A percentile compares a stretch with the other conserved stretches of the same genome.
Conservation (phyloP, 2,113 vertebrate species). For the Larimichthys polyactis region DNA sequence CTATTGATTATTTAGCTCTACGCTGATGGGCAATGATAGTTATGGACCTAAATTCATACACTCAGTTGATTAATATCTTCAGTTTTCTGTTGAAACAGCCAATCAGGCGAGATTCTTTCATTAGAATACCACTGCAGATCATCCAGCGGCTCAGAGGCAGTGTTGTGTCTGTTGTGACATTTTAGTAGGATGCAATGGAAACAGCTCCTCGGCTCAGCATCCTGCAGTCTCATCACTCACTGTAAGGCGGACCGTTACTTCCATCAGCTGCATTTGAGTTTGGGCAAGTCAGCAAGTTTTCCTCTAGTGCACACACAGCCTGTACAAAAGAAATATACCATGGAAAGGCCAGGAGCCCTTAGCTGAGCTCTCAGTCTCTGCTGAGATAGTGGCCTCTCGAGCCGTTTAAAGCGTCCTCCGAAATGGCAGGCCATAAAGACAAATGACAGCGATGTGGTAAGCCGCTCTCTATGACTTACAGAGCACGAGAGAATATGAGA, state of each 20-base stretch:
- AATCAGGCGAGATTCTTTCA: conserved; percentile 21
- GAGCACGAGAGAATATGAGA: conserved; percentile 36
- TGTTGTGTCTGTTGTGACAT: conserved; percentile 67
- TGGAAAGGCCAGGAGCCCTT: conserved; percentile 57
- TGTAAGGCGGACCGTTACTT: conserved; percentile 81
- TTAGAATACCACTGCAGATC: conserved; percentile 8
- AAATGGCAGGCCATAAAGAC: conserved; percentile 69
- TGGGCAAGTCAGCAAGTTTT: conserved; percentile 83
- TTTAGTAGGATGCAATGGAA: conserved; percentile 72
- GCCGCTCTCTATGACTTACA: conserved; percentile 46
- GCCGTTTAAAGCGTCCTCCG: conserved; percentile 59
- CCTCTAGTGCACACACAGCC: conserved; percentile 69
- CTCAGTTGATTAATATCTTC: conserved; percentile 65
- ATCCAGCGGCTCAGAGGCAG: conserved; percentile 38
- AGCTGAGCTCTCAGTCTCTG: conserved; percentile 58
- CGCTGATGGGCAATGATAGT: conserved; percentile 73
- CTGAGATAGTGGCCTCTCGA: conserved; percentile 67
- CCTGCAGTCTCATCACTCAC: conserved; percentile 85
- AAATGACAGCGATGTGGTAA: conserved; percentile 53
- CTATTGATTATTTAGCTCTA: conserved; percentile 74
- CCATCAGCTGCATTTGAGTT: conserved; percentile 84
- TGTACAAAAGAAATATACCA: conserved; percentile 71
- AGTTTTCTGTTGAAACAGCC: conserved; percentile 46
- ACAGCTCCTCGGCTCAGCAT: conserved; percentile 76
- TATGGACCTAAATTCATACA: conserved; percentile 71